Conservation (phyloP, 2,888 invertebrate genomes). For the Xestia c-nigrum region DNA sequence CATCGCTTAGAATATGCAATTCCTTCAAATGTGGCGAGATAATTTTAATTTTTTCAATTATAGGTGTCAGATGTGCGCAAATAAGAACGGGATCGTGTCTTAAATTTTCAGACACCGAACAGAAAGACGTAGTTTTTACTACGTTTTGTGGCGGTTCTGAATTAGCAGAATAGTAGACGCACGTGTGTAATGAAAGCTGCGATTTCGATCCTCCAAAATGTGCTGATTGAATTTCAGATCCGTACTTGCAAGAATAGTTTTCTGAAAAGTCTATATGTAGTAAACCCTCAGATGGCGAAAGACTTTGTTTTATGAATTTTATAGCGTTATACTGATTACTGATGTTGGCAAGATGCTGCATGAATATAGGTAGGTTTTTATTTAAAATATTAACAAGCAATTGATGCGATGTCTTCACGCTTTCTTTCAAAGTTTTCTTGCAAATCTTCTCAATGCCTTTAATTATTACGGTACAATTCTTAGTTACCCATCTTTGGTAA, state of each 20-base stretch:
- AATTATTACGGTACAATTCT: not conserved
- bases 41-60: constrained; percentile 2
- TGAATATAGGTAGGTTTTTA: not conserved
- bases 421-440: constrained; percentile 1
- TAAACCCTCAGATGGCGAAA: too few relatives aligned
- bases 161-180: constrained; percentile 14
- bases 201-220: constrained; percentile 16
- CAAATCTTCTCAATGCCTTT: not conserved
- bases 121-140: constrained; percentile 15
- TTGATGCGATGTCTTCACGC: not conserved
- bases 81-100: constrained; percentile 16
- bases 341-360: constrained; percentile 1
- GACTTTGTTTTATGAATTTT: not conserved
- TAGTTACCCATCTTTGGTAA: constrained; percentile 39
- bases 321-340: not conserved
- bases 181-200: constrained; percentile 15
- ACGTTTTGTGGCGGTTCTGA: constrained; percentile 14
- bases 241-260: not conserved
- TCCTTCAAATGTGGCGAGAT: constrained; percentile 4
- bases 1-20: constrained; percentile 10
- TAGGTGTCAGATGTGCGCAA: constrained; percentile 12
- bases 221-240: constrained; percentile 3
- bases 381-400: constrained; percentile 4
- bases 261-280: not conserved
- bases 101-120: constrained; percentile 11